Base-by-base conservation (phyloP, 2,797 vertebrate genomes). In the Odontamblyopus rebecca region DNA sequence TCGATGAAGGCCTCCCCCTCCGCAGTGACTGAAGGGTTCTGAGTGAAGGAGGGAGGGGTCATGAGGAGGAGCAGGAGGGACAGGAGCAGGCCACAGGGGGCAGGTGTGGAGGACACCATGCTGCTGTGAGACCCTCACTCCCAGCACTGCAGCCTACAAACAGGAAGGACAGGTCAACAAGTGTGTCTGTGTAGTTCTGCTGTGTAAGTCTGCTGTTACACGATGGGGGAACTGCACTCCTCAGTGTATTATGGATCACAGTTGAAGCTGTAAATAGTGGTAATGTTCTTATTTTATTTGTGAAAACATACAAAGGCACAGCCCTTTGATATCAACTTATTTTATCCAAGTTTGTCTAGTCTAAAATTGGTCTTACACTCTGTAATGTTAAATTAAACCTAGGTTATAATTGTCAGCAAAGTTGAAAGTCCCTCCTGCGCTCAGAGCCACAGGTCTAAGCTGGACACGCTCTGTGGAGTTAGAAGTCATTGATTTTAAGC, bases 1-100 rank as follows among this genome's bases (percentile, higher is more conserved):
- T 23, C 57, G 0, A 78, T 38, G 26, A 78, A 30, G 0, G 61
- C n/a, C 68, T 82, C 75, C 0, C 59, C 71, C 19, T 85, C 65
- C 0, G 68, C 53, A 51, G 85, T 81, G 67, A 82, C 26, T 1
- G 88, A 80, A 0, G 85, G 79, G 63, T 90, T 86, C 60, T 93
- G 91, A 75, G 81, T 27, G n/a, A 89, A 68, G 72, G 69, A 71
- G 18, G 76, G 74, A 2, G 8, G 74, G 56, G 35, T 66, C 7
- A 74, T 23, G 5, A 81, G 53, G 74, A 73, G 73, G 64, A 70
- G 72, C 67, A 87, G 53, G 74, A 84, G 41, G 82, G 71, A 51
- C 78, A 88, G 67, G 78, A 81, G 50, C 71, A 79, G 69, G 38
- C 77, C 62, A 78, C 65, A 71, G 79, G 80, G 79, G 65, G 72